These are phyloP conservation scores for Drosophila silvestris DNA, from an alignment of 2,888 invertebrate species.

Conservation along the genomic window DNA sequence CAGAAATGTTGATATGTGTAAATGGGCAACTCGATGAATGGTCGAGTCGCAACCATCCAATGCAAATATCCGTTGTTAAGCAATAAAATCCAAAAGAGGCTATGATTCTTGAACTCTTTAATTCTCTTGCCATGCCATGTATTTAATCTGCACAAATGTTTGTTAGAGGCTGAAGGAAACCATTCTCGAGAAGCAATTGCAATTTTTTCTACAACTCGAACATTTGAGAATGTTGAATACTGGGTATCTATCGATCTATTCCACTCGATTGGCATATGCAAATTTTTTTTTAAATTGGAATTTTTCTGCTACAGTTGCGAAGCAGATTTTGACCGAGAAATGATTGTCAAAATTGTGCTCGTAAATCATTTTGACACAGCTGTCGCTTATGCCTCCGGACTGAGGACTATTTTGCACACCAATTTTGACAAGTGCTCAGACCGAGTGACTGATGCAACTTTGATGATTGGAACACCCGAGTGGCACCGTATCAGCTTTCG, in stretches of 20 bases:
- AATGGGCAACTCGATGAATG: constrained; percentile 26
- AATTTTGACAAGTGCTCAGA: constrained; percentile 62
- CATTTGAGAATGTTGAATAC: not conserved
- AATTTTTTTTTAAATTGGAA: constrained; percentile 33
- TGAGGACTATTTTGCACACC: constrained; percentile 55
- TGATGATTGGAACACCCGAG: constrained; percentile 37
- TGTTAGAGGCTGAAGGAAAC: not conserved
- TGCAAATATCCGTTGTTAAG: constrained; percentile 45
- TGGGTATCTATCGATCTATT: not conserved
- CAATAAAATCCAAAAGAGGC: constrained; percentile 21
- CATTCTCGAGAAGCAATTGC: not conserved
- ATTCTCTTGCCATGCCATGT: not conserved
- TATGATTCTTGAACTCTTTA: constrained; percentile 3
- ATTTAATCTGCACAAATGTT: constrained; percentile 10
- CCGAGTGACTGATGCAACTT: constrained; percentile 59
- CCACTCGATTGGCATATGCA: constrained; percentile 9
- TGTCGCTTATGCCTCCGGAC: constrained; percentile 35
- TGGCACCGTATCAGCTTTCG: constrained; percentile 19
- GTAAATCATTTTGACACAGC: constrained; percentile 58
- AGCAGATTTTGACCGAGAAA: constrained; percentile 20
- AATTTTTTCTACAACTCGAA: not conserved
- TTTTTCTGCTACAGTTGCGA: constrained; percentile 8
- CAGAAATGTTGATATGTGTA: constrained; percentile 32
- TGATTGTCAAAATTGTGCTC: constrained; percentile 50
- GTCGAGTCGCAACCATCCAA: constrained; percentile 20